These are phyloP conservation scores for Megaceryle torquata DNA, from an alignment of 2,113 vertebrate genomes.

Conservation along the genomic window DNA sequence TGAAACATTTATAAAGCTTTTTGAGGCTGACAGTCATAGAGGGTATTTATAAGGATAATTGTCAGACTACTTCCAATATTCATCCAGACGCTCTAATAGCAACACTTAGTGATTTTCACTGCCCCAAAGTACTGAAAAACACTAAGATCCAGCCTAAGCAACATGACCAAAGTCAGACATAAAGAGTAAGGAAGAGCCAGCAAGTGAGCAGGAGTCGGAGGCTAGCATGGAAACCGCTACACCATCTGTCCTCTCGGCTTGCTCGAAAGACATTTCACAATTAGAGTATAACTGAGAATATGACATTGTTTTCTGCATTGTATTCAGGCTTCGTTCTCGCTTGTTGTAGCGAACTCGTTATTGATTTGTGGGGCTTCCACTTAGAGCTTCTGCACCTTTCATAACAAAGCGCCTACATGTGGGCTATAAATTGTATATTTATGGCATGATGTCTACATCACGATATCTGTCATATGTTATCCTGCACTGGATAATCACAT, in stretches of 20 bases:
- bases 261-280: constrained; percentile 12
- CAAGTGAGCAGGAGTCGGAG: constrained; percentile 49
- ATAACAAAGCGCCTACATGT: neutral
- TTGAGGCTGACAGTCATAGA: neutral
- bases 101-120: neutral
- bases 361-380: neutral
- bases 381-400: neutral
- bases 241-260: constrained; percentile 50
- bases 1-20: neutral
- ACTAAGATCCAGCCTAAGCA: neutral
- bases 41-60: neutral
- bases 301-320: constrained; percentile 15
- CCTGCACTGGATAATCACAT: neutral
- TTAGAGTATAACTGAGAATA: neutral
- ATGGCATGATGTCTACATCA: neutral
- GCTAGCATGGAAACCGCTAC: constrained; percentile 12
- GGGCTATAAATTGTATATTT: neutral
- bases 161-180: neutral
- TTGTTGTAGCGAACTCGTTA: neutral
- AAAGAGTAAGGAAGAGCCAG: constrained; percentile 41
- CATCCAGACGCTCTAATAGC: neutral
- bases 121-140: neutral
- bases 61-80: neutral
- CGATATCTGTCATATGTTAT: neutral
- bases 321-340: neutral